Evolutionary conservation across 2,888 invertebrate species (phyloP).

Genomic region (Acholoe squamosa): DNA sequence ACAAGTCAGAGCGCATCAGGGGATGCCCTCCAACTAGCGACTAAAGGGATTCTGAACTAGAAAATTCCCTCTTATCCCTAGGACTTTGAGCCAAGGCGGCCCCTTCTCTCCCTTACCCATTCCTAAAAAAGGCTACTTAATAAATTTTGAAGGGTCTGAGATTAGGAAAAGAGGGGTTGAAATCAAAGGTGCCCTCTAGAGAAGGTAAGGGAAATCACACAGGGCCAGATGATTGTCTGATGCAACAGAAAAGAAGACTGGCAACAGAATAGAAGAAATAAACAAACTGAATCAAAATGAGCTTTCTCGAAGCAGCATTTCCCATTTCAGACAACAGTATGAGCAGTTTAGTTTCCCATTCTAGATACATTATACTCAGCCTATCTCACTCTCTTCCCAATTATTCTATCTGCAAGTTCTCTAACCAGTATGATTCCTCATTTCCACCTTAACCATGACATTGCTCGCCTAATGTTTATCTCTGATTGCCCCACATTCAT

Average conservation of each 20-base stretch:
- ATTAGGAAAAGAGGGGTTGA: constrained; percentile 25
- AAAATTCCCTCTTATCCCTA: constrained; percentile 32
- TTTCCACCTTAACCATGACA: too few relatives aligned
- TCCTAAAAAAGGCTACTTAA: constrained; percentile 14
- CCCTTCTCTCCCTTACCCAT: neutral
- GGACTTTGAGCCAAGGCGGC: neutral
- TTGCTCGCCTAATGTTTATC: too few relatives aligned
- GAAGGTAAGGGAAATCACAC: neutral
- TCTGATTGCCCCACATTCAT: too few relatives aligned
- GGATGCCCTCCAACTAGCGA: neutral
- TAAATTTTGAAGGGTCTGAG: constrained; percentile 44
- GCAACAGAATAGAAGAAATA: neutral
- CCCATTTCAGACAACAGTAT: too few relatives aligned
- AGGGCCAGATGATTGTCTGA: neutral
- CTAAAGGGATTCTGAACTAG: constrained; percentile 43
- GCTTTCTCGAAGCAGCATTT: too few relatives aligned
- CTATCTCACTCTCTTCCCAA: too few relatives aligned
- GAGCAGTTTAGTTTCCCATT: too few relatives aligned
- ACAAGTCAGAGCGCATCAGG: constrained; percentile 30
- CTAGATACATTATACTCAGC: too few relatives aligned
- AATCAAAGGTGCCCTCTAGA: neutral
- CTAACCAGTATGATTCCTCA: too few relatives aligned
- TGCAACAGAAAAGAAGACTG: constrained; percentile 22
- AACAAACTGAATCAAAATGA: too few relatives aligned
- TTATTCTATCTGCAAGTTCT: too few relatives aligned